These are phyloP conservation scores for Zygogramma bicolorata DNA, from an alignment of 2,888 invertebrate species.

Conservation along the genomic window DNA sequence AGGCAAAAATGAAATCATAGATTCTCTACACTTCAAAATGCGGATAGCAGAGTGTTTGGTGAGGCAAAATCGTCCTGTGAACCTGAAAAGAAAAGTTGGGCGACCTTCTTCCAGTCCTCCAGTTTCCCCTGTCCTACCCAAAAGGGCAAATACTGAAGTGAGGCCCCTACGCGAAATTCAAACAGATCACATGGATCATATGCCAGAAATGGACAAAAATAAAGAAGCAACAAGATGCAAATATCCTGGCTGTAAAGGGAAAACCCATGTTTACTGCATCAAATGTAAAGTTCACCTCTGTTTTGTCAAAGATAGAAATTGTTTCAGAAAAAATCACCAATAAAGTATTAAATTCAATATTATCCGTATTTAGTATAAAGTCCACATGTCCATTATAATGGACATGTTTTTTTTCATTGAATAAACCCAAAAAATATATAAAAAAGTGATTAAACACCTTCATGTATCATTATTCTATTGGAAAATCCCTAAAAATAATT, in stretches of 20 bases:
- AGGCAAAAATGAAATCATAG: not conserved
- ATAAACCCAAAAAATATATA: not conserved
- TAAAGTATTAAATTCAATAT: not conserved
- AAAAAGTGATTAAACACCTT: not conserved
- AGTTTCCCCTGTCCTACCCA: not conserved
- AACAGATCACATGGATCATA: constrained; percentile 12
- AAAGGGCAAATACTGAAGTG: constrained; percentile 5
- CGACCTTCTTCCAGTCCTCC: constrained; percentile 7
- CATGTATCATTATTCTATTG: too few relatives aligned
- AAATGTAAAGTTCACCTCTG: not conserved
- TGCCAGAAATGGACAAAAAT: constrained; percentile 12
- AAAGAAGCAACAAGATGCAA: constrained; percentile 20
- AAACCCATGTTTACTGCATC: constrained; percentile 7
- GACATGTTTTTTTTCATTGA: not conserved
- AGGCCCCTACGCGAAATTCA: constrained; percentile 15
- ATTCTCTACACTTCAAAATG: constrained; percentile 5
- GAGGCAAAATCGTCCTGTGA: not conserved
- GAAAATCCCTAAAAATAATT: not conserved
- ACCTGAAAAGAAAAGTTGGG: constrained; percentile 8
- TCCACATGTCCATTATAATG: constrained; percentile 1
- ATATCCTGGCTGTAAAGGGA: constrained; percentile 1
- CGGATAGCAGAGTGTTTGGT: constrained; percentile 10
- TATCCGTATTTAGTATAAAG: not conserved
- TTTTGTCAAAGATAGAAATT: not conserved
- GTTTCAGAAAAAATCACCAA: not conserved